phyloP scores from a whole-genome alignment of 2,113 vertebrate genomes.

The Apeltes quadracus region DNA sequence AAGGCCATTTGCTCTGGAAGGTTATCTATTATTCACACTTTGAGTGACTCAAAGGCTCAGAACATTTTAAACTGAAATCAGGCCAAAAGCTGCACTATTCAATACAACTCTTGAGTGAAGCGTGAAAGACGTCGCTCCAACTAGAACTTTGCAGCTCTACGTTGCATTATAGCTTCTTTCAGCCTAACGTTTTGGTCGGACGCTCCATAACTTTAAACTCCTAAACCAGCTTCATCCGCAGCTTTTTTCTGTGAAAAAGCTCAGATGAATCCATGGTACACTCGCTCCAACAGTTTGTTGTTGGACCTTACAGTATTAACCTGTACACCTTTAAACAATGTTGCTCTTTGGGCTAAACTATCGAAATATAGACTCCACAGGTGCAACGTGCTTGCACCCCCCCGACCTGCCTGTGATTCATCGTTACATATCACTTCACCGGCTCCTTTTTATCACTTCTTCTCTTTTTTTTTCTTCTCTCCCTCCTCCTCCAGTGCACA shows the following conservation, averaged over 20 bases:
- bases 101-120: background rate
- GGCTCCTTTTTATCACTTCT: constrained; percentile 11
- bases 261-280: background rate
- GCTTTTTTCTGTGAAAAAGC: background rate
- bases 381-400: background rate
- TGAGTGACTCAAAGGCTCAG: background rate
- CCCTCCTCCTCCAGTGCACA: constrained; percentile 55
- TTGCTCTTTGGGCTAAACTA: background rate
- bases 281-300: background rate
- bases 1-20: background rate
- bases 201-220: background rate
- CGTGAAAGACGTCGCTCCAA: background rate
- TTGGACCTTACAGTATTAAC: background rate
- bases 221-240: background rate
- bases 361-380: background rate
- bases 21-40: constrained; percentile 1
- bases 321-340: background rate
- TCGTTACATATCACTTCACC: constrained; percentile 11
- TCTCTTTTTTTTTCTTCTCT: constrained; percentile 1
- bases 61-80: background rate
- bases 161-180: background rate
- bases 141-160: background rate
- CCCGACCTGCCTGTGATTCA: constrained; percentile 4
- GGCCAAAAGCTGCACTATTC: background rate
- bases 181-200: background rate